Percentiles rank a stretch among this genome's conserved stretches.
Conservation (phyloP, 1,140 invertebrate genomes). For the Sesamia nonagrioides region DNA sequence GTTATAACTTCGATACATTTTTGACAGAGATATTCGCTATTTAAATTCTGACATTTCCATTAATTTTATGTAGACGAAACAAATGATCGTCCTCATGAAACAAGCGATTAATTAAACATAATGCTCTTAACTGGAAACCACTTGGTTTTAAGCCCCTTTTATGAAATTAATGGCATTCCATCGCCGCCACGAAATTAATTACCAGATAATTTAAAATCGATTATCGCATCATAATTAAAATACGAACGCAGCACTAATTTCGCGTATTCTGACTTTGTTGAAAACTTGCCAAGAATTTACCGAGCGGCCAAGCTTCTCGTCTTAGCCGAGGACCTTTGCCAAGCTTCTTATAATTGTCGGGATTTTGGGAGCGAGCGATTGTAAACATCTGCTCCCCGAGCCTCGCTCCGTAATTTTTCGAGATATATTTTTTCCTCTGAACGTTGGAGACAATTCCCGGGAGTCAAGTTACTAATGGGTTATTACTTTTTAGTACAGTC, state of each 20-base stretch:
- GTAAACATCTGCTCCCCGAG: slow-evolving; percentile 56
- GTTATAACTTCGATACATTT: too few species aligned
- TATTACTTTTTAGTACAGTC: slow-evolving; percentile 21
- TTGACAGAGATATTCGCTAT: too few species aligned
- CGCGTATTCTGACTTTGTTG: slow-evolving; percentile 11
- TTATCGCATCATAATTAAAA: slow-evolving; percentile 46
- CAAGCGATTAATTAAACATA: slow-evolving; percentile 18
- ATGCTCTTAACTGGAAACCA: slow-evolving; percentile 13
- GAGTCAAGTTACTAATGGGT: slow-evolving; percentile 26
- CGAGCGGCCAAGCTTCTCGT: slow-evolving; percentile 19
- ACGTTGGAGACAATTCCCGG: slow-evolving; percentile 20
- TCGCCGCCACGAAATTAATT: slow-evolving; percentile 39
- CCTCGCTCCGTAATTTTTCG: slow-evolving; percentile 41
- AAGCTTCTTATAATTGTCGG: slow-evolving; percentile 43
- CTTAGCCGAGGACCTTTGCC: slow-evolving; percentile 21
- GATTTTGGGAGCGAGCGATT: slow-evolving; percentile 57
- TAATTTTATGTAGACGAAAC: too few species aligned
- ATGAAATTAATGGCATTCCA: slow-evolving; percentile 30
- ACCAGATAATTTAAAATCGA: slow-evolving; percentile 46
- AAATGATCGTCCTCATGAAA: not conserved
- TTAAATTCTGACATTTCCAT: too few species aligned
- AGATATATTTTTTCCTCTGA: slow-evolving; percentile 28
- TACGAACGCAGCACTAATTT: slow-evolving; percentile 20
- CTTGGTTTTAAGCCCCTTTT: not conserved
- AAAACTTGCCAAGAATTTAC: slow-evolving; percentile 29